Percentiles rank a stretch among this genome's conserved stretches.
phyloP scores from a whole-genome alignment of 2,113 vertebrate genomes.

The Cettia cetti region DNA sequence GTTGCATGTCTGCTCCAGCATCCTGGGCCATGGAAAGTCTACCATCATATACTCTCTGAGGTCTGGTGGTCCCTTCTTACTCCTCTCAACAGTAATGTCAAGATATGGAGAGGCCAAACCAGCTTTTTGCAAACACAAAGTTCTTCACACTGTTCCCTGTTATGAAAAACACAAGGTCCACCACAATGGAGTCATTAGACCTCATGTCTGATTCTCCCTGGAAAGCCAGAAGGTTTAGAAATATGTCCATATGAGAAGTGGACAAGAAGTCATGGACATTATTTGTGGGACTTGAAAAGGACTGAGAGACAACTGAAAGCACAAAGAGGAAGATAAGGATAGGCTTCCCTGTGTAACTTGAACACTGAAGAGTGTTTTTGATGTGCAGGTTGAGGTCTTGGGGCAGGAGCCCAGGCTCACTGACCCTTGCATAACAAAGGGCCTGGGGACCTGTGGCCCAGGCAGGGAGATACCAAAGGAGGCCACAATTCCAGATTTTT shows the following conservation, averaged over 20 bases:
- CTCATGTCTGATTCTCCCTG: neutral
- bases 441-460: neutral
- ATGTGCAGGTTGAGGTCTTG: neutral
- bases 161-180: neutral
- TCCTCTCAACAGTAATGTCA: neutral
- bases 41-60: neutral
- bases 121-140: neutral
- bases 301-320: neutral
- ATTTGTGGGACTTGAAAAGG: neutral
- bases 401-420: neutral
- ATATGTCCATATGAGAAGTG: neutral
- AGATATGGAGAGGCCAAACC: neutral
- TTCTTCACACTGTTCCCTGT: neutral
- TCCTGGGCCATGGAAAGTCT: neutral
- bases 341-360: neutral
- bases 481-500: neutral
- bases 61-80: neutral
- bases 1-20: neutral
- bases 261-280: neutral
- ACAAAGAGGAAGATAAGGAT: neutral
- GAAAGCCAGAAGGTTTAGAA: neutral
- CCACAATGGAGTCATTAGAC: neutral
- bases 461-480: neutral
- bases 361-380: neutral
- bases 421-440: neutral